Base-by-base conservation (phyloP, 2,113 vertebrate genomes). In the Cyprinodon variegatus region DNA sequence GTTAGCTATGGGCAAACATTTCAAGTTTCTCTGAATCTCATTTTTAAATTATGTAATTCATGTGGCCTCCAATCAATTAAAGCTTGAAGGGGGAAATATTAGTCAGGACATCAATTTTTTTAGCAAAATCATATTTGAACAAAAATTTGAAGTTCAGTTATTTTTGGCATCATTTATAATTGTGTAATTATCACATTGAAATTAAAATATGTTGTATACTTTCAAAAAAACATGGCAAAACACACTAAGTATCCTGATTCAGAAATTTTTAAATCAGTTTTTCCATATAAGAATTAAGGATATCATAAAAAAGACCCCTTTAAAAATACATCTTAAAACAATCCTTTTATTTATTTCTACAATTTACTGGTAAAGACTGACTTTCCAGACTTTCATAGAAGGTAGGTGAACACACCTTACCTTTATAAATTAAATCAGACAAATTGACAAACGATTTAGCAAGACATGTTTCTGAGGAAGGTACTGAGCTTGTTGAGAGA, bases 1-100 rank as follows among this genome's bases (percentile, higher is more conserved):
- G 74, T 39, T 66, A 72, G 53, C 77, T 50, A 61, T 50, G 37
- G 50, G 59, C 63, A 46, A 78, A 77, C 79, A 71, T 85, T 80
- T 84, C 61, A 86, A 76, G 79, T 11, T 67, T 12, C 40, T 72
- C 36, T 46, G 76, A 83, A 76, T 79, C 64, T 76, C 46, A 73
- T 87, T 84, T 65, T 48, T 40, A 57, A 61, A 76, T 59, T 65
- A 81, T 81, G 39, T n/a, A 66, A 65, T 70, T 76, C 63, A 76
- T 37, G 57, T n/a, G 17, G 17, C 11, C 74, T 45, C 38, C 29
- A 29, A 10, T 53, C 15, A 53, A 53, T 20, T 53, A 20, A 53
- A 53, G 50, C 15, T 6, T 53, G 50, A 4, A 8, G 6, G 13
- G 20, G 7, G 17, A 20, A 53, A 20, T 53, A 20, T 20, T 13